Conservation (phyloP, 2,113 vertebrate genomes). For the Gymnobelideus leadbeateri region DNA sequence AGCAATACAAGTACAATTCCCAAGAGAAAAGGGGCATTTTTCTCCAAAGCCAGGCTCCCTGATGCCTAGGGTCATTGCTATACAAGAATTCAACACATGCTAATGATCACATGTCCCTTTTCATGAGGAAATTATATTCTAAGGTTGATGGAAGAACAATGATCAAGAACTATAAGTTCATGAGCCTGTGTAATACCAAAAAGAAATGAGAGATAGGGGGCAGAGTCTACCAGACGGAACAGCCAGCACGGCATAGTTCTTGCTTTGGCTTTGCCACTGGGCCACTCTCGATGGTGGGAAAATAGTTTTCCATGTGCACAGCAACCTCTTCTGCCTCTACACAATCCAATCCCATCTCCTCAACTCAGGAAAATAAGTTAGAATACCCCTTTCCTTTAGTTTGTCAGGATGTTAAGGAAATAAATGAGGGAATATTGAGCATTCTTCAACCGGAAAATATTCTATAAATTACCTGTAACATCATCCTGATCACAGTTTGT, state of each 20-base stretch:
- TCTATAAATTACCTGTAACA: neutral
- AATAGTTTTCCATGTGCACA: neutral
- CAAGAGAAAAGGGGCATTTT: slow-evolving; percentile 24
- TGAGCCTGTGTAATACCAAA: neutral
- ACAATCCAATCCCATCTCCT: neutral
- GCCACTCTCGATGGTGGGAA: slow-evolving; percentile 24
- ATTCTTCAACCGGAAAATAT: neutral
- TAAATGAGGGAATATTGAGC: slow-evolving; percentile 18
- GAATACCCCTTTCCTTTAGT: neutral
- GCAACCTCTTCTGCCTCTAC: neutral
- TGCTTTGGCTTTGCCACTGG: neutral
- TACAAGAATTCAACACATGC: neutral
- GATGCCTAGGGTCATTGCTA: neutral
- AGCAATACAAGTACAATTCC: slow-evolving; percentile 11
- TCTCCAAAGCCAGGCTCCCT: slow-evolving; percentile 3
- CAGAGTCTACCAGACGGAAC: neutral
- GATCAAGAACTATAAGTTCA: neutral
- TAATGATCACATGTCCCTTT: neutral
- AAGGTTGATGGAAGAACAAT: neutral
- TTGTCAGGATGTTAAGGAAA: neutral
- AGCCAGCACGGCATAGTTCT: neutral
- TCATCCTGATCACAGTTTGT: neutral
- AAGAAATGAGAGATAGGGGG: neutral
- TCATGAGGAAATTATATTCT: neutral
- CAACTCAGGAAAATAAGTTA: neutral